phyloP scores from a whole-genome alignment of 2,888 invertebrate genomes.

The Spialia ferax region DNA sequence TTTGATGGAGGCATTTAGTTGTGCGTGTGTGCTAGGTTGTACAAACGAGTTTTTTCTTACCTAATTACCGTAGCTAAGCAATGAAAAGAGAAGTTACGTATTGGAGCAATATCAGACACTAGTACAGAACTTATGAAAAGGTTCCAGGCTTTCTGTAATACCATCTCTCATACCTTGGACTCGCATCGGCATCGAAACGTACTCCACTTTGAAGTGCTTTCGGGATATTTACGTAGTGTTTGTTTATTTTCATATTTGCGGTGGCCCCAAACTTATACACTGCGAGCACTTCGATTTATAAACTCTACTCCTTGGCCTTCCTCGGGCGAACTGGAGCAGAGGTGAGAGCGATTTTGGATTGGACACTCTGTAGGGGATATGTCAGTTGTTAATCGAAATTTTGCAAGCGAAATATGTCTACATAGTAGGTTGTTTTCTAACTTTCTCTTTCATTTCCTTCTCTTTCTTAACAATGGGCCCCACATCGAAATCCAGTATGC shows the following conservation, averaged over 20 bases:
- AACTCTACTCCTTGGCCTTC: conserved; percentile 15
- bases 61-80: too few species aligned
- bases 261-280: conserved; percentile 74
- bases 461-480: too few species aligned
- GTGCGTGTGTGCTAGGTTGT: too few species aligned
- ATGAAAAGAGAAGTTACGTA: too few species aligned
- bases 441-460: too few species aligned
- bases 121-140: too few species aligned
- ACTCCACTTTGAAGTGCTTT: conserved; percentile 80
- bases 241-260: conserved; percentile 83
- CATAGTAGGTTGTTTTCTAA: too few species aligned
- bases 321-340: conserved; percentile 11
- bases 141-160: not conserved
- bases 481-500: too few species aligned
- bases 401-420: too few species aligned
- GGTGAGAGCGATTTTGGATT: not conserved
- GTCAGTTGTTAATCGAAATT: not conserved
- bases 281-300: conserved; percentile 53
- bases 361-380: not conserved
- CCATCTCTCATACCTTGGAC: conserved; percentile 39
- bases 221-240: conserved; percentile 79
- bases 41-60: too few species aligned
- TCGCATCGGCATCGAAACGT: conserved; percentile 50
- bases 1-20: too few species aligned
- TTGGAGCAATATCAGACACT: too few species aligned